Evolutionary conservation across 2,113 vertebrate species (phyloP).

Genomic region (Pterocles gutturalis): DNA sequence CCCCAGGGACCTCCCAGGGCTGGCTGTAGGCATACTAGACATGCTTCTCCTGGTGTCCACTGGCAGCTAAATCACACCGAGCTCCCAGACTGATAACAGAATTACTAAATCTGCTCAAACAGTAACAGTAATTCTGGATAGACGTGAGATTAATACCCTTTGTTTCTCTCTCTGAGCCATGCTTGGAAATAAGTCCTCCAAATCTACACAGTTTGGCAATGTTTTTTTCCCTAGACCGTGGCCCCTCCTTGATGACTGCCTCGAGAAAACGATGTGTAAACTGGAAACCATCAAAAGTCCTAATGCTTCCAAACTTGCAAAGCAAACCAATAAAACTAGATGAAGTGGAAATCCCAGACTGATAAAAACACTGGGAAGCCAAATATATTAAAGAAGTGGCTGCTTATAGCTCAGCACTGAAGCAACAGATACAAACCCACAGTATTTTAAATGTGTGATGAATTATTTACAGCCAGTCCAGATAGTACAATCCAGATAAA

Average conservation of each 20-base stretch:
- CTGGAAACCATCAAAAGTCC: neutral
- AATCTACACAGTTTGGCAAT: neutral
- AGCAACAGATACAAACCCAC: neutral
- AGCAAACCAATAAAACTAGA: neutral
- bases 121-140: neutral
- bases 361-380: neutral
- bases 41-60: neutral
- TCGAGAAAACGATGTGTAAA: neutral
- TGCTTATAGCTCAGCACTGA: neutral
- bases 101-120: neutral
- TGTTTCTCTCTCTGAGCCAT: neutral
- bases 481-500: neutral
- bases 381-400: neutral
- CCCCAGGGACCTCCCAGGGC: neutral
- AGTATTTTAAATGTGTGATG: neutral
- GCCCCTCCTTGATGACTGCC: neutral
- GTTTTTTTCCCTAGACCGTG: neutral
- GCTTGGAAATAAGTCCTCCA: neutral
- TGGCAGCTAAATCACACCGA: neutral
- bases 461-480: neutral
- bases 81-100: neutral
- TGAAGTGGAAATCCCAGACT: neutral
- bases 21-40: neutral
- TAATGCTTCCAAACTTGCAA: neutral
- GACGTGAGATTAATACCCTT: neutral